Evolutionary conservation across 2,888 invertebrate genomes (phyloP).

Genomic region (Toxonevra muliebris): DNA sequence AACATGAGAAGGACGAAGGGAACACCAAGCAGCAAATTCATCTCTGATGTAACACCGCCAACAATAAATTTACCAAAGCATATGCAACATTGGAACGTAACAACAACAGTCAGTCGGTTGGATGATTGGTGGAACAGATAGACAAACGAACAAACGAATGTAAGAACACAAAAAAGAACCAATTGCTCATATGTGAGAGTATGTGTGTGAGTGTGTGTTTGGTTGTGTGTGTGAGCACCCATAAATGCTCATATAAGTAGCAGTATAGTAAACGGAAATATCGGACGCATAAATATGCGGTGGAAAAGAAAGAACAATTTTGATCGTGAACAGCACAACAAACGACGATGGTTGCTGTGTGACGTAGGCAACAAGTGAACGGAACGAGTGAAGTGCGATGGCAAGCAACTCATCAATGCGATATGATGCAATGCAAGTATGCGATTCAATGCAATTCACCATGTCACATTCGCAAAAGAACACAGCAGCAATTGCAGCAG

Average conservation of each 20-base stretch:
- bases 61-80: conserved; percentile 19
- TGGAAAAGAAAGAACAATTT: neutral
- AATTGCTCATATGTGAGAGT: neutral
- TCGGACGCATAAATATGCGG: neutral
- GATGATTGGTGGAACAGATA: neutral
- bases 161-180: neutral
- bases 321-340: neutral
- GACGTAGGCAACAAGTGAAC: neutral
- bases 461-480: conserved; percentile 35
- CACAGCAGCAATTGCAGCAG: conserved; percentile 14
- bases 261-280: neutral
- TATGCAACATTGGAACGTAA: no score
- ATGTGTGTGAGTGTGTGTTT: neutral
- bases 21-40: conserved; percentile 11
- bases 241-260: neutral
- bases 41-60: conserved; percentile 11
- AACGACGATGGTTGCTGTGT: neutral
- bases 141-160: neutral
- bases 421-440: conserved; percentile 20
- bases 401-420: conserved; percentile 14
- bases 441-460: conserved; percentile 26
- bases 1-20: no score
- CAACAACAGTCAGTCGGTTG: no score
- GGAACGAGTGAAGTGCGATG: conserved; percentile 1
- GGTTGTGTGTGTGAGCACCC: neutral